Evolutionary conservation across 2,888 invertebrate genomes (phyloP).

Genomic region (Ectemnius lituratus): DNA sequence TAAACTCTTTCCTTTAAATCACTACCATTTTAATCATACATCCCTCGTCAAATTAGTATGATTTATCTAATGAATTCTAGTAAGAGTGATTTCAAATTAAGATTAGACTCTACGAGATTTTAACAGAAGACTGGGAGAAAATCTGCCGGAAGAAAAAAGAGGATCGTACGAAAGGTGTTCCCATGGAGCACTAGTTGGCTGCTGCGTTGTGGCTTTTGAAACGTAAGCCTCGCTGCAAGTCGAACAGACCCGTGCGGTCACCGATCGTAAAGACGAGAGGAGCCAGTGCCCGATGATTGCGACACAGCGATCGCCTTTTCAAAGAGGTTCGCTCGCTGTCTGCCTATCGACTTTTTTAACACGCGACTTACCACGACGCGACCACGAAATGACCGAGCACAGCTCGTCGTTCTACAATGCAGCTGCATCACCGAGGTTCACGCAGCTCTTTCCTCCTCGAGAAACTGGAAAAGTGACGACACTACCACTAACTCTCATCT

Average conservation of each 20-base stretch:
- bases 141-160: constrained; percentile 26
- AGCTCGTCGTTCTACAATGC: constrained; percentile 9
- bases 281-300: constrained; percentile 33
- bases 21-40: too few species aligned
- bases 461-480: constrained; percentile 27
- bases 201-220: constrained; percentile 62
- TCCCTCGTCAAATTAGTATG: too few species aligned
- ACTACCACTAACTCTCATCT: neutral
- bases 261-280: constrained; percentile 51
- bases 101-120: neutral
- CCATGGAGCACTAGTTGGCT: constrained; percentile 41
- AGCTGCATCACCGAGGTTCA: constrained; percentile 29
- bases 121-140: neutral
- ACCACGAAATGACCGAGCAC: neutral
- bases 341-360: constrained; percentile 46
- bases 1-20: constrained; percentile 1
- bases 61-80: too few species aligned
- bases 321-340: constrained; percentile 14
- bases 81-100: neutral
- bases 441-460: constrained; percentile 34
- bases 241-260: constrained; percentile 51
- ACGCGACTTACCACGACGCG: constrained; percentile 41
- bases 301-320: constrained; percentile 34
- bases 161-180: constrained; percentile 44
- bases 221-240: constrained; percentile 52